Evolutionary conservation across 2,888 invertebrate species (phyloP).

Genomic region (Drosophila nr. perissopoda): DNA sequence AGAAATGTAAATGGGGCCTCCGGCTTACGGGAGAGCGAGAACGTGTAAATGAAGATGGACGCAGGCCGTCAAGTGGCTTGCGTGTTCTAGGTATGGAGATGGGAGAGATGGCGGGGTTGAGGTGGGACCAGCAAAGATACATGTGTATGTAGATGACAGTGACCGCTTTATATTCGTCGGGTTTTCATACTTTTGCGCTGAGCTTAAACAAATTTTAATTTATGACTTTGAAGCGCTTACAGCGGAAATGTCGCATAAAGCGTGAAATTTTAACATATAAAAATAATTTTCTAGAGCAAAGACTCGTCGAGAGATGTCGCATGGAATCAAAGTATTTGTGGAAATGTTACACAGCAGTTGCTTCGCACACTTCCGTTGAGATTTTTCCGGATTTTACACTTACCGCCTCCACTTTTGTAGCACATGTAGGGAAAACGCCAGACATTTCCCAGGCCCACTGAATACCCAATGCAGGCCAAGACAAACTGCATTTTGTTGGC

Average conservation of each 20-base stretch:
- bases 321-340: constrained; percentile 56
- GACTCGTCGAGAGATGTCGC: constrained; percentile 34
- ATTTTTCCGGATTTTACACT: constrained; percentile 71
- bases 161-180: constrained; percentile 72
- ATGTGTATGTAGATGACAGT: constrained; percentile 59
- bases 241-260: constrained; percentile 80
- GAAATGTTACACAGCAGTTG: constrained; percentile 9
- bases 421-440: constrained; percentile 97
- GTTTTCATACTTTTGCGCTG: constrained; percentile 43
- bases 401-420: constrained; percentile 95
- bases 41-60: constrained; percentile 78
- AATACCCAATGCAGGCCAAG: constrained; percentile 94
- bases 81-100: constrained; percentile 40
- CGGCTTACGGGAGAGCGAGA: constrained; percentile 21
- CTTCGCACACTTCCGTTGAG: constrained; percentile 12
- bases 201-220: constrained; percentile 77
- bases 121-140: constrained; percentile 21
- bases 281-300: constrained; percentile 41
- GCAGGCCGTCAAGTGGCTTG: constrained; percentile 59
- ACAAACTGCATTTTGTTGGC: constrained; percentile 95
- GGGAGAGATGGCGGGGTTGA: not conserved
- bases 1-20: constrained; percentile 50
- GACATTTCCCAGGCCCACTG: constrained; percentile 94
- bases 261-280: constrained; percentile 57
- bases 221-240: constrained; percentile 66